phyloP scores from a whole-genome alignment of 2,797 vertebrate genomes.

The Sebastolobus altivelis region DNA sequence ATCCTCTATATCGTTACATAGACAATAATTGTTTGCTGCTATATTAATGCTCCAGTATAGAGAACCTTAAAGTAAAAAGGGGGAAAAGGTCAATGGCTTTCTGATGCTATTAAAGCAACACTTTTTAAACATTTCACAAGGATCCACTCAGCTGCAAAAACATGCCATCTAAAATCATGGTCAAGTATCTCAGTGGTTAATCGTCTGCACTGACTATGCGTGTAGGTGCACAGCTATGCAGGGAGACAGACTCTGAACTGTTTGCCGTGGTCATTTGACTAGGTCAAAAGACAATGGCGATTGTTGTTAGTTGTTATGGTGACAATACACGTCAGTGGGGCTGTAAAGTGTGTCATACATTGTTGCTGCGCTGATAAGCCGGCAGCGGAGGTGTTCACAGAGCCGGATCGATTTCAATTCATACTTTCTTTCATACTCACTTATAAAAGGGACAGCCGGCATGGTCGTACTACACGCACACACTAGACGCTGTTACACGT shows the following conservation, averaged over 20 bases:
- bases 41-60: neutral
- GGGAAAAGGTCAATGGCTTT: neutral
- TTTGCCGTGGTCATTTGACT: no score
- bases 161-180: neutral
- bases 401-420: no score
- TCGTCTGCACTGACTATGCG: neutral
- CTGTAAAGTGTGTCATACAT: no score
- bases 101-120: neutral
- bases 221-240: neutral
- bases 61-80: neutral
- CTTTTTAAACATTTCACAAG: neutral
- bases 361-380: no score
- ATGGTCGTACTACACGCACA: neutral
- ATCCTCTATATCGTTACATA: neutral
- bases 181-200: neutral
- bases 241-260: neutral
- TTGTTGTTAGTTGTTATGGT: no score
- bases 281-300: no score
- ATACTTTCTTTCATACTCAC: neutral
- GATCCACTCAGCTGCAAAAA: neutral
- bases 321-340: no score
- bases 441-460: neutral
- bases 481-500: neutral
- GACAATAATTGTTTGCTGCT: neutral
- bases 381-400: no score